These are phyloP conservation scores for Tretioscincus oriximinensis DNA, from an alignment of 2,113 vertebrate genomes.

Conservation along the genomic window DNA sequence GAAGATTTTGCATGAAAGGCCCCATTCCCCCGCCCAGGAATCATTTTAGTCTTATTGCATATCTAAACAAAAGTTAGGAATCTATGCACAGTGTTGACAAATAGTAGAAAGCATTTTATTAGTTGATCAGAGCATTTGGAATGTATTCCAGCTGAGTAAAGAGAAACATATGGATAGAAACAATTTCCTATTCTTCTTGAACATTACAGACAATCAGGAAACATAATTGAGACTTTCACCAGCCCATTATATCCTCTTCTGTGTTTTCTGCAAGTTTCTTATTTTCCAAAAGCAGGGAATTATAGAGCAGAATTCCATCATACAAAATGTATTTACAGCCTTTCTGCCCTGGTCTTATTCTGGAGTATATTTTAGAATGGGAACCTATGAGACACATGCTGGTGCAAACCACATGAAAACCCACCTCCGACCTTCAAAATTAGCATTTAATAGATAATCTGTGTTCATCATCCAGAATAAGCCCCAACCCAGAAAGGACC, in stretches of 20 bases:
- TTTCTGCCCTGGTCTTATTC: not conserved
- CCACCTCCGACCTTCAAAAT: too few species aligned
- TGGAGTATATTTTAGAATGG: too few species aligned
- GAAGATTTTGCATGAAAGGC: not conserved
- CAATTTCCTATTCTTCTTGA: not conserved
- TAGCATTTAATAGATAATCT: too few species aligned
- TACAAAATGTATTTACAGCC: not conserved
- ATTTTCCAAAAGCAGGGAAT: not conserved
- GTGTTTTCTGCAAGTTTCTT: not conserved
- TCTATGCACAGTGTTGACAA: not conserved
- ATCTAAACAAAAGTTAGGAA: not conserved
- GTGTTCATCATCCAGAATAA: too few species aligned
- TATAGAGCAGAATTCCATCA: not conserved
- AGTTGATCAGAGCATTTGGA: not conserved
- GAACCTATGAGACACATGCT: too few species aligned
- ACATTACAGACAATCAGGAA: not conserved
- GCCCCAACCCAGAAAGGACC: too few species aligned
- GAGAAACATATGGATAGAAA: not conserved
- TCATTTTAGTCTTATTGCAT: accelerated
- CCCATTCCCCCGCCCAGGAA: not conserved
- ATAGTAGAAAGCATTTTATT: not conserved
- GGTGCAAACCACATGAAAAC: too few species aligned
- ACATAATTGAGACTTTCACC: not conserved
- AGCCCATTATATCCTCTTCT: not conserved
- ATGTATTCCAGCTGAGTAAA: not conserved